Evolutionary conservation across 2,888 invertebrate species (phyloP).

Genomic region (Nomada fabriciana): DNA sequence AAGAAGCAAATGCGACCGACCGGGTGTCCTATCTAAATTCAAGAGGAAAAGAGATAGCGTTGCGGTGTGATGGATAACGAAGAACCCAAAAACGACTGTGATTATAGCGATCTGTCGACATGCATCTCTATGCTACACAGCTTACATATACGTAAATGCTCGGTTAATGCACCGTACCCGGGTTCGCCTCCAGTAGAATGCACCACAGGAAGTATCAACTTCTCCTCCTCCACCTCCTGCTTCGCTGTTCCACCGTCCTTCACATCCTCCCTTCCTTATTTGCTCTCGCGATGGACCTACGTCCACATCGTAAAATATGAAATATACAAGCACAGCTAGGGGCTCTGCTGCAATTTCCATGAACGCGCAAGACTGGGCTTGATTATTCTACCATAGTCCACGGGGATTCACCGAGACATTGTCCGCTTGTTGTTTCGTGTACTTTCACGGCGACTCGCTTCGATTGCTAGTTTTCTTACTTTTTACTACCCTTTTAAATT

Average conservation of each 20-base stretch:
- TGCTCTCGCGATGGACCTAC: slow-evolving; percentile 61
- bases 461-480: not conserved
- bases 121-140: slow-evolving; percentile 12
- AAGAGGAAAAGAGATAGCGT: not conserved
- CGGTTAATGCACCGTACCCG: slow-evolving; percentile 52
- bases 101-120: slow-evolving; percentile 33
- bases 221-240: slow-evolving; percentile 3
- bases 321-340: slow-evolving; percentile 55
- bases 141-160: slow-evolving; percentile 62
- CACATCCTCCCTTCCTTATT: slow-evolving; percentile 52
- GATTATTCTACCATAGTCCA: slow-evolving; percentile 41
- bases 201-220: slow-evolving; percentile 50
- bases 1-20: not conserved
- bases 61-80: slow-evolving; percentile 8
- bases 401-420: slow-evolving; percentile 22
- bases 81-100: slow-evolving; percentile 13
- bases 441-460: not conserved
- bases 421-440: slow-evolving; percentile 8
- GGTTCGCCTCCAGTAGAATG: slow-evolving; percentile 42
- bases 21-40: not conserved
- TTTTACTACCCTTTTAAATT: not conserved
- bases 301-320: slow-evolving; percentile 74
- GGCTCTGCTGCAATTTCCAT: slow-evolving; percentile 64
- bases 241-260: slow-evolving; percentile 11
- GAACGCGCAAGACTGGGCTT: slow-evolving; percentile 45